phyloP scores from a whole-genome alignment of 1,140 invertebrate genomes.

The Pogonognathellus flavescens region DNA sequence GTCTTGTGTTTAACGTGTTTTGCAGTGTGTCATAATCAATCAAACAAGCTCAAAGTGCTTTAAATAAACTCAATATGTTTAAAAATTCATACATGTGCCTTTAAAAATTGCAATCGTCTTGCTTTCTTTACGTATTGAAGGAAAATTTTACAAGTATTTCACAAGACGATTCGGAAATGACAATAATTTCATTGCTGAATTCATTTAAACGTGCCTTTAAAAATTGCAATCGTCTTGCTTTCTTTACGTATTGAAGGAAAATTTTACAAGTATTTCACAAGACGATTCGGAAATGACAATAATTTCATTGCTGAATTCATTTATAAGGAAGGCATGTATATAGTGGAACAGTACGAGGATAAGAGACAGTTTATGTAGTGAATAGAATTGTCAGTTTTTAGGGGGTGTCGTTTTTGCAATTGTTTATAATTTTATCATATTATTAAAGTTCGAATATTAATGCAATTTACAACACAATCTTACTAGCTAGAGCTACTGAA shows the following conservation, averaged over 20 bases:
- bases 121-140: neutral
- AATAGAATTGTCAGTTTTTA: too few species aligned
- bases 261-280: too few species aligned
- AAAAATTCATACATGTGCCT: conserved; percentile 28
- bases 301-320: neutral
- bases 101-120: conserved; percentile 30
- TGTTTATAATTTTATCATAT: too few species aligned
- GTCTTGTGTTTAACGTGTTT: neutral
- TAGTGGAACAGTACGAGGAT: conserved; percentile 11
- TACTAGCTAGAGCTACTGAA: neutral
- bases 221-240: neutral
- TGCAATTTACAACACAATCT: neutral
- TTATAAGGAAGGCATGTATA: conserved; percentile 16
- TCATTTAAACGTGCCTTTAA: neutral
- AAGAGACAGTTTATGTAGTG: too few species aligned
- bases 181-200: neutral
- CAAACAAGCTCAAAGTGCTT: conserved; percentile 30
- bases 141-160: too few species aligned
- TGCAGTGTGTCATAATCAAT: neutral
- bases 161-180: too few species aligned
- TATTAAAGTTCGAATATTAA: too few species aligned
- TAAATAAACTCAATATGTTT: conserved; percentile 34
- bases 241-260: neutral
- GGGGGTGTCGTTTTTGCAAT: too few species aligned
- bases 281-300: too few species aligned